A percentile compares a stretch with the other conserved stretches of the same genome.
Evolutionary conservation across 2,888 invertebrate genomes (phyloP).

Genomic region (Acanthosepion lycidas): DNA sequence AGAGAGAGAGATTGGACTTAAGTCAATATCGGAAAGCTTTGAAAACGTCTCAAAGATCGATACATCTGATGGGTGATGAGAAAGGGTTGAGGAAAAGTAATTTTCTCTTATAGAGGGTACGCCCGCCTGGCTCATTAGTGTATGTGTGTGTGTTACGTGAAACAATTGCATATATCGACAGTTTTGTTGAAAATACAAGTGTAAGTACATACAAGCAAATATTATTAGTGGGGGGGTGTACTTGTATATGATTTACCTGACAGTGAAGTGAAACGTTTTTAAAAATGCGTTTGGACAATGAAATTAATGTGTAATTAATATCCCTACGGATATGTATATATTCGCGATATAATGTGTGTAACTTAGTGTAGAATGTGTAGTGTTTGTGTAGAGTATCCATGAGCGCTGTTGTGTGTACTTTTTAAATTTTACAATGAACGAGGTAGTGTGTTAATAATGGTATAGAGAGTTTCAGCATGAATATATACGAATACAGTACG

Average conservation of each 20-base stretch:
- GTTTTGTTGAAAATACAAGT: not conserved
- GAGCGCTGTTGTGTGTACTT: no score
- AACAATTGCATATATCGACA: not conserved
- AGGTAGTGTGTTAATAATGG: no score
- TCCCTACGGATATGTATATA: not conserved
- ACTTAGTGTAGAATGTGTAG: no score
- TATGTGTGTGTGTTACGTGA: not conserved
- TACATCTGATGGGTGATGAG: not conserved
- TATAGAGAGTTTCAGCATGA: no score
- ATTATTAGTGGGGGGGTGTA: not conserved
- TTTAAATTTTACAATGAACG: no score
- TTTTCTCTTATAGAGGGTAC: not conserved
- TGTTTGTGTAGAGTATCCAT: no score
- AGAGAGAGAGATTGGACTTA: not conserved
- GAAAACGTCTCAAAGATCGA: conserved; percentile 33
- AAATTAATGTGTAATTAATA: no score
- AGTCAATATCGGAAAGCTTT: conserved; percentile 2
- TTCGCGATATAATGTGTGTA: no score
- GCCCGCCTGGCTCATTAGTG: not conserved
- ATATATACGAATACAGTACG: no score
- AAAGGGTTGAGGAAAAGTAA: not conserved
- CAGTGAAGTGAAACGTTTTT: no score
- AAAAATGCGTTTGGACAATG: no score
- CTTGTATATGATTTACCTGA: no score
- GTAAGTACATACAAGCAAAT: not conserved